phyloP scores from a whole-genome alignment of 2,888 invertebrate species.

The Caradrina clavipalpis region DNA sequence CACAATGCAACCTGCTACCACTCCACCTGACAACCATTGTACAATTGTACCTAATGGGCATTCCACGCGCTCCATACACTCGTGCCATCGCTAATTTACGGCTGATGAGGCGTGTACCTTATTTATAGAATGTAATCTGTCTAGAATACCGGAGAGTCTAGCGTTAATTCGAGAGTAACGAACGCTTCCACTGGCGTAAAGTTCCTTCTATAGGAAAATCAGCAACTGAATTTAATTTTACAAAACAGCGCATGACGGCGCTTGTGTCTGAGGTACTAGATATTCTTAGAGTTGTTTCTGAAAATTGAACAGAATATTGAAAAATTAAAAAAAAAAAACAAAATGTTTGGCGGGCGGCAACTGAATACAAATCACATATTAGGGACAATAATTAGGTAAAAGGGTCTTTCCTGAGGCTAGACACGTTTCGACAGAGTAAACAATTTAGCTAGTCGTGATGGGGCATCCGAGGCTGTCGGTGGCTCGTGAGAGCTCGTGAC shows the following conservation, averaged over 20 bases:
- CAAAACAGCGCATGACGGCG: not conserved
- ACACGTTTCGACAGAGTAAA: slow-evolving; percentile 65
- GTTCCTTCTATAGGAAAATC: not conserved
- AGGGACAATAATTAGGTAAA: slow-evolving; percentile 53
- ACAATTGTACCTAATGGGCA: slow-evolving; percentile 77
- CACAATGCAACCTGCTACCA: slow-evolving; percentile 69
- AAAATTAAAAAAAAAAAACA: slow-evolving; percentile 26
- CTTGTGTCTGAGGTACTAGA: not conserved
- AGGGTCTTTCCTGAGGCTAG: slow-evolving; percentile 51
- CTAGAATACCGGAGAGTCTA: slow-evolving; percentile 30
- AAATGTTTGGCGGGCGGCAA: slow-evolving; percentile 18
- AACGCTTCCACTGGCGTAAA: not conserved
- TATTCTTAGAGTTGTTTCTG: slow-evolving; percentile 12
- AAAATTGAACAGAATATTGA: slow-evolving; percentile 12
- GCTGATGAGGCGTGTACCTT: slow-evolving; percentile 45
- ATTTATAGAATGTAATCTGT: slow-evolving; percentile 40
- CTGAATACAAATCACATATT: slow-evolving; percentile 46
- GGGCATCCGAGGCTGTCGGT: slow-evolving; percentile 66
- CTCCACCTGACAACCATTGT: slow-evolving; percentile 71
- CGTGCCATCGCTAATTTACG: slow-evolving; percentile 75
- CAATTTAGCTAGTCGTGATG: slow-evolving; percentile 76
- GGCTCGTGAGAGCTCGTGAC: slow-evolving; percentile 71
- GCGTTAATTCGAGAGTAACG: slow-evolving; percentile 8
- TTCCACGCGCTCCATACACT: slow-evolving; percentile 76
- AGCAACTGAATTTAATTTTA: not conserved